A percentile compares a stretch with the other conserved stretches of the same genome.
Evolutionary conservation across 92 coral and sea anemone species (phyloP).

Genomic region (Porites divaricata): DNA sequence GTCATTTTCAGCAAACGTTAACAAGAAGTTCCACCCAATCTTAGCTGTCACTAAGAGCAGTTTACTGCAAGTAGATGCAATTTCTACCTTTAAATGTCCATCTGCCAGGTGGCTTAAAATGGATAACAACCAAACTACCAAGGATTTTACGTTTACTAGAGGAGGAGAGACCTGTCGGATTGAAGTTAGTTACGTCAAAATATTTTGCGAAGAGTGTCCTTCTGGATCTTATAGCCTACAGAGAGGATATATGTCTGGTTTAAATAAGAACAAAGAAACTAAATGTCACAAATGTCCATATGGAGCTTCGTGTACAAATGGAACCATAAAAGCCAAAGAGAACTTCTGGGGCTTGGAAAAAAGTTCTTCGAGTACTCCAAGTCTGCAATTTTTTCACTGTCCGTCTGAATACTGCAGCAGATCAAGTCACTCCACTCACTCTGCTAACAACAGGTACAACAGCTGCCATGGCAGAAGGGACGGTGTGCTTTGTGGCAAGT

Average conservation of each 20-base stretch:
- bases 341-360: constrained; percentile 62
- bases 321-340: constrained; percentile 32
- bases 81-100: constrained; percentile 22
- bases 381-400: constrained; percentile 38
- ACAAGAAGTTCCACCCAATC: constrained; percentile 16
- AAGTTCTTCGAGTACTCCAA: constrained; percentile 2
- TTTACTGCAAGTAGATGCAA: constrained; percentile 13
- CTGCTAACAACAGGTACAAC: too few species aligned
- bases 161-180: neutral
- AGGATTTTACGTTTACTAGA: neutral
- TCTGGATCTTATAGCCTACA: constrained; percentile 48
- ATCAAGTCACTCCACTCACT: too few species aligned
- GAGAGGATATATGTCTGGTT: constrained; percentile 28
- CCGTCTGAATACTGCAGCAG: constrained; percentile 45
- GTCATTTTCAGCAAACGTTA: constrained; percentile 22
- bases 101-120: constrained; percentile 3
- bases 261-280: neutral
- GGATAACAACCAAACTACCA: neutral
- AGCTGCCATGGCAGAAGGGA: too few species aligned
- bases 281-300: constrained; percentile 29
- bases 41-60: constrained; percentile 40
- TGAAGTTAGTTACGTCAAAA: constrained; percentile 7
- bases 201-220: constrained; percentile 51
- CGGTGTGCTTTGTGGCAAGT: too few species aligned
- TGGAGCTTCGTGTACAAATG: constrained; percentile 36